Evolutionary conservation across 2,888 invertebrate species (phyloP).

Genomic region (Cataglyphis rosenhaueri): DNA sequence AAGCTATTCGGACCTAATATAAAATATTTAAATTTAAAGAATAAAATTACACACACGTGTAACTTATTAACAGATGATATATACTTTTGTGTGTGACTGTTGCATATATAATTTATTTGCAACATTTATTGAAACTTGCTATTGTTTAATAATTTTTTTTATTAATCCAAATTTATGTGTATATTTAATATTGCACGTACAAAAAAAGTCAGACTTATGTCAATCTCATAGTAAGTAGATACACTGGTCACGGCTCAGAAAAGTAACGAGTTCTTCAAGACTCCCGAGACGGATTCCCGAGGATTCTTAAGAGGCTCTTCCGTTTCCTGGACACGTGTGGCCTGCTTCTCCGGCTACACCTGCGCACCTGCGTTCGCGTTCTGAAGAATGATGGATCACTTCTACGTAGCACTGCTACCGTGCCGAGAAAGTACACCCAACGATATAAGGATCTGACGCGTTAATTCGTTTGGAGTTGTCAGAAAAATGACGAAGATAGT

Average conservation of each 20-base stretch:
- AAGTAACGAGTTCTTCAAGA: slow-evolving; percentile 39
- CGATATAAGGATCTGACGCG: slow-evolving; percentile 50
- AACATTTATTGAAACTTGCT: neutral
- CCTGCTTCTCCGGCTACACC: slow-evolving; percentile 28
- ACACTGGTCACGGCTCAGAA: slow-evolving; percentile 14
- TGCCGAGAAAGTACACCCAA: slow-evolving; percentile 41
- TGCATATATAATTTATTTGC: neutral
- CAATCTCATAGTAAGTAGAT: slow-evolving; percentile 29
- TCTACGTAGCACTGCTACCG: neutral
- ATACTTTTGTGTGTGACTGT: neutral
- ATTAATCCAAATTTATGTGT: neutral
- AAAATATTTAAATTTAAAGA: neutral
- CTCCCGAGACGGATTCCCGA: slow-evolving; percentile 49
- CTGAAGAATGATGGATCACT: slow-evolving; percentile 64
- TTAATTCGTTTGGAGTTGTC: slow-evolving; percentile 53
- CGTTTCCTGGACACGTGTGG: slow-evolving; percentile 73
- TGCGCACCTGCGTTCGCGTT: slow-evolving; percentile 42
- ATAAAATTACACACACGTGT: neutral
- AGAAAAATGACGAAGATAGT: slow-evolving; percentile 48
- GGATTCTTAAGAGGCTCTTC: slow-evolving; percentile 59
- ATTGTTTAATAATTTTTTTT: neutral
- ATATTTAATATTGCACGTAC: slow-evolving; percentile 13
- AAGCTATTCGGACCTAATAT: neutral
- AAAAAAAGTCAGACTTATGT: neutral
- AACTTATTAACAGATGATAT: neutral